Evolutionary conservation across 2,113 vertebrate genomes (phyloP).

Genomic region (Phylloscopus trochilus): DNA sequence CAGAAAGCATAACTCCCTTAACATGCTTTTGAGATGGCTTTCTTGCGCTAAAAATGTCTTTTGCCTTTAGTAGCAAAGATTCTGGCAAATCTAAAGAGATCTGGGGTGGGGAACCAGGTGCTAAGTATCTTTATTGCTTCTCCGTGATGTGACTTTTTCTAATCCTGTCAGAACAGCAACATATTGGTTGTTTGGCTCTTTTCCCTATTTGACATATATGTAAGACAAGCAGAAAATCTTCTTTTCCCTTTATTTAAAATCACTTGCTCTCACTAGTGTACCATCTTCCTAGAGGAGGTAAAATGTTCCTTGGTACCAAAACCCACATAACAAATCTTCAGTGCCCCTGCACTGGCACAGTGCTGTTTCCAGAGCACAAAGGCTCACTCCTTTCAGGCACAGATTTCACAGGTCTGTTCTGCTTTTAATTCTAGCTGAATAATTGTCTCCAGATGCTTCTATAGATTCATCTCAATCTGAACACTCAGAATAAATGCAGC

Average conservation of each 20-base stretch:
- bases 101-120: neutral
- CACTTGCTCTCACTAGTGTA: neutral
- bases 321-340: neutral
- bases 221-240: neutral
- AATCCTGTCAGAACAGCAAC: neutral
- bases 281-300: neutral
- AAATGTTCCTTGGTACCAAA: neutral
- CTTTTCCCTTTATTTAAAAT: neutral
- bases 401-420: neutral
- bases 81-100: neutral
- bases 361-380: neutral
- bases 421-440: conserved; percentile 3
- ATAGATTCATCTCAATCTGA: neutral
- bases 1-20: neutral
- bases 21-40: neutral
- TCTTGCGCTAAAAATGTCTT: neutral
- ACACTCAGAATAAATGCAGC: neutral
- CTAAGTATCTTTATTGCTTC: neutral
- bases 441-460: conserved; percentile 28
- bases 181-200: conserved; percentile 11
- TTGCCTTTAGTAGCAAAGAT: neutral
- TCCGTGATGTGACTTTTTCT: neutral
- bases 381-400: neutral
- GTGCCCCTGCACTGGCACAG: neutral
- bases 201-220: neutral